phyloP scores from a whole-genome alignment of 1,140 invertebrate genomes.

The Muscidifurax raptorellus region DNA sequence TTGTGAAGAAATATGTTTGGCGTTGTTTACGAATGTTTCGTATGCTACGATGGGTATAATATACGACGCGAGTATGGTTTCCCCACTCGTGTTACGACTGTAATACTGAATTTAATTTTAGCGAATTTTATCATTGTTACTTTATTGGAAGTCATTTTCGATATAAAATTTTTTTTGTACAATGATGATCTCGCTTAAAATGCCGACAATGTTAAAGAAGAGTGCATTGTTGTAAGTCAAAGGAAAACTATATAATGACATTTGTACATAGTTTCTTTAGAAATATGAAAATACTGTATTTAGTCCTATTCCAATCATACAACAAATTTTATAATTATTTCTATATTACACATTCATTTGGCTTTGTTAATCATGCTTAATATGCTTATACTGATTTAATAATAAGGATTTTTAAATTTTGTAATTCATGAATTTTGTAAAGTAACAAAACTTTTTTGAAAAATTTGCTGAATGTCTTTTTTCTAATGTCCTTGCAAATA shows the following conservation, averaged over 20 bases:
- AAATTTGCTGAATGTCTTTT: constrained; percentile 6
- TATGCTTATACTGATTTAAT: constrained; percentile 10
- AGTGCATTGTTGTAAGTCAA: constrained; percentile 19
- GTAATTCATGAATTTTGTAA: constrained; percentile 32
- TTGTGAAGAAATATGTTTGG: constrained; percentile 25
- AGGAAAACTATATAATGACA: constrained; percentile 36
- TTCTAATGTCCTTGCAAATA: constrained; percentile 6
- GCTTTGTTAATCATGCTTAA: constrained; percentile 21
- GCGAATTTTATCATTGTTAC: constrained; percentile 42
- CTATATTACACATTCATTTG: constrained; percentile 21
- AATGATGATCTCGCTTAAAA: constrained; percentile 44
- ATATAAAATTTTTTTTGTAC: constrained; percentile 30
- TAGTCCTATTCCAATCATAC: constrained; percentile 26
- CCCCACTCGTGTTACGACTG: constrained; percentile 18
- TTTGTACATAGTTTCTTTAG: constrained; percentile 49
- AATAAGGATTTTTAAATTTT: constrained; percentile 41
- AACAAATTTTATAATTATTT: constrained; percentile 38
- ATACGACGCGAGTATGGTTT: constrained; percentile 7
- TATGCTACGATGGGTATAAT: constrained; percentile 32
- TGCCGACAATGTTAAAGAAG: not conserved
- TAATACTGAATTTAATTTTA: constrained; percentile 32
- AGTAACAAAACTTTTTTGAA: constrained; percentile 31
- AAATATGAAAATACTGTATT: constrained; percentile 38
- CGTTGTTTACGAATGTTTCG: constrained; percentile 24
- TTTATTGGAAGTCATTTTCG: constrained; percentile 20